phyloP scores from a whole-genome alignment of 2,113 vertebrate genomes.

The Chloroceryle aenea region DNA sequence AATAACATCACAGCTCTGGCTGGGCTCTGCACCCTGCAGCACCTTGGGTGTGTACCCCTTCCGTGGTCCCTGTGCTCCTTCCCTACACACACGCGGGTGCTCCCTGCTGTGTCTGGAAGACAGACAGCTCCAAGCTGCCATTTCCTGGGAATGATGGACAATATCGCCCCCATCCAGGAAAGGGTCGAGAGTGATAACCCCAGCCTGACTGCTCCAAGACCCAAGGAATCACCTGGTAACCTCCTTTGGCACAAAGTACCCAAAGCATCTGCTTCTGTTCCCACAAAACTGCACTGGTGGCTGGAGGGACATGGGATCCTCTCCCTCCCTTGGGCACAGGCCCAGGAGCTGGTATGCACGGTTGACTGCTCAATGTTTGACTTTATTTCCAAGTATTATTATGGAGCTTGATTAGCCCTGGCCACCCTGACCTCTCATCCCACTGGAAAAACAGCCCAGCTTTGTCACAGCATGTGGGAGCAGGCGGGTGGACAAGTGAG shows the following conservation, averaged over 20 bases:
- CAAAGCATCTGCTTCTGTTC: not conserved
- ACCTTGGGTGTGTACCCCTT: fast-evolving
- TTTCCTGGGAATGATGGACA: not conserved
- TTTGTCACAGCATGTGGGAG: not conserved
- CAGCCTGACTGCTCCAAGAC: not conserved
- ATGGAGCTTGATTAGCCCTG: not conserved
- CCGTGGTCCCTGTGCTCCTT: not conserved
- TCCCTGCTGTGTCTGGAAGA: not conserved
- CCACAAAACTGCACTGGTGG: fast-evolving
- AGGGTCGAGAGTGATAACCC: fast-evolving
- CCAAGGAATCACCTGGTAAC: not conserved
- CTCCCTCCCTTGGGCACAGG: not conserved
- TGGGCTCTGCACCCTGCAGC: not conserved
- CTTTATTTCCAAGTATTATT: not conserved
- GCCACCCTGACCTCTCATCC: not conserved
- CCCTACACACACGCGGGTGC: not conserved
- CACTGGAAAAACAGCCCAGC: not conserved
- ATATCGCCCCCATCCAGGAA: not conserved
- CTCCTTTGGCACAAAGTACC: not conserved
- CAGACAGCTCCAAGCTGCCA: not conserved
- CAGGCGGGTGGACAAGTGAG: fast-evolving
- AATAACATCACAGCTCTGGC: not conserved
- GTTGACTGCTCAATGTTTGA: not conserved
- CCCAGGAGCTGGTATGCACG: fast-evolving
- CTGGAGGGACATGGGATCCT: not conserved